Evolutionary conservation across 2,113 vertebrate genomes (phyloP).

Genomic region (Phrynosoma blainvillii): DNA sequence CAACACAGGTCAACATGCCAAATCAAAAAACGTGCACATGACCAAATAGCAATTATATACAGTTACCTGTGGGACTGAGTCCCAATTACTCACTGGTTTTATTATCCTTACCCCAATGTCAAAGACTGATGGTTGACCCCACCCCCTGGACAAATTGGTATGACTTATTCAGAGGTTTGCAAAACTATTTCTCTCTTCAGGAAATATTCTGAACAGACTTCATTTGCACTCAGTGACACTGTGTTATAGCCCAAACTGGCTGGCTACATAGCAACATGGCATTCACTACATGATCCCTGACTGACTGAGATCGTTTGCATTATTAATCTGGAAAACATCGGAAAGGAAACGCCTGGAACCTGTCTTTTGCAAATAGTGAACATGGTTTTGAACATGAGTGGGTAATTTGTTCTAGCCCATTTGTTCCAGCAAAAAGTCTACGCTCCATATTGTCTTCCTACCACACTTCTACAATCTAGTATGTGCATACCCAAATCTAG

Average conservation of each 20-base stretch:
- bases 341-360: background rate
- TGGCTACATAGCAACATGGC: background rate
- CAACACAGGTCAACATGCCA: background rate
- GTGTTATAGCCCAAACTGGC: background rate
- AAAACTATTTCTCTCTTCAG: background rate
- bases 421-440: background rate
- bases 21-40: background rate
- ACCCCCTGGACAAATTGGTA: too few species aligned
- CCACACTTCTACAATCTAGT: background rate
- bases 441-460: background rate
- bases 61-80: background rate
- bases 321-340: background rate
- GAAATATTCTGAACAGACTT: background rate
- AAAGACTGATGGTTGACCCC: background rate
- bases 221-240: background rate
- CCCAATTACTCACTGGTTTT: background rate
- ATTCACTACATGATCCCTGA: background rate
- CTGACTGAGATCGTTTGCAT: background rate
- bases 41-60: background rate
- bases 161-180: background rate
- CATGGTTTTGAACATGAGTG: background rate
- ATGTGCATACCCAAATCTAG: background rate
- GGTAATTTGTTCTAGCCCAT: background rate
- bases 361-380: background rate
- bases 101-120: background rate